phyloP scores from a whole-genome alignment of 1,140 invertebrate species.

The Diorhabda sublineata region DNA sequence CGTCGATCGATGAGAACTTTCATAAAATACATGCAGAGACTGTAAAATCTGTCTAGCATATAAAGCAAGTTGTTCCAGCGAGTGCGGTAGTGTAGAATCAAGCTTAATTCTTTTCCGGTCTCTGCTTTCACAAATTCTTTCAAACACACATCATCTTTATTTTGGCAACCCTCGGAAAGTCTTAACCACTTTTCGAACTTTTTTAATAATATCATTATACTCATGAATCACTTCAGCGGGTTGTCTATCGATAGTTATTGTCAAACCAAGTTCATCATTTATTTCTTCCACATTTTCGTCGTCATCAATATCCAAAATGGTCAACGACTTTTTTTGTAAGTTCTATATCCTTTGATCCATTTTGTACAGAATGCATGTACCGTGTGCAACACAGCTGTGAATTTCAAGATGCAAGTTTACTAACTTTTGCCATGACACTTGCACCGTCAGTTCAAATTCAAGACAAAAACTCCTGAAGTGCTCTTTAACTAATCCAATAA shows the following conservation, averaged over 20 bases:
- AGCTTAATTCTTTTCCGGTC: background rate
- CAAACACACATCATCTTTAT: background rate
- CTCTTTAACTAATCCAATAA: background rate
- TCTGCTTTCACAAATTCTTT: background rate
- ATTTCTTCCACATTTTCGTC: no score
- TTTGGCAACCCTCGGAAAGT: background rate
- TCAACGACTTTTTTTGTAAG: no score
- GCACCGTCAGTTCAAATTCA: conserved; percentile 13
- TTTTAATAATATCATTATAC: background rate
- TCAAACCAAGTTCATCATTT: no score
- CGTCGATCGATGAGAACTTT: no score
- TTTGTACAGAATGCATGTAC: no score
- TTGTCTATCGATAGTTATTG: no score
- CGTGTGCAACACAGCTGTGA: no score
- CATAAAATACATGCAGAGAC: background rate
- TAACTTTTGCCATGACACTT: conserved; percentile 7
- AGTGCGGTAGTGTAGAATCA: background rate
- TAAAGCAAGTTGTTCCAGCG: background rate
- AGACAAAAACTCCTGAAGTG: conserved; percentile 4
- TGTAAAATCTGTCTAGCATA: background rate
- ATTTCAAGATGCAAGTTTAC: conserved; percentile 4
- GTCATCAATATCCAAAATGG: no score
- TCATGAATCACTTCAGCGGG: background rate
- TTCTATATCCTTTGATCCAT: no score
- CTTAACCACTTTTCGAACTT: background rate